A percentile compares a stretch with the other conserved stretches of the same genome.
Conservation (phyloP, 1,140 invertebrate species). For the Latrodectus geometricus region DNA sequence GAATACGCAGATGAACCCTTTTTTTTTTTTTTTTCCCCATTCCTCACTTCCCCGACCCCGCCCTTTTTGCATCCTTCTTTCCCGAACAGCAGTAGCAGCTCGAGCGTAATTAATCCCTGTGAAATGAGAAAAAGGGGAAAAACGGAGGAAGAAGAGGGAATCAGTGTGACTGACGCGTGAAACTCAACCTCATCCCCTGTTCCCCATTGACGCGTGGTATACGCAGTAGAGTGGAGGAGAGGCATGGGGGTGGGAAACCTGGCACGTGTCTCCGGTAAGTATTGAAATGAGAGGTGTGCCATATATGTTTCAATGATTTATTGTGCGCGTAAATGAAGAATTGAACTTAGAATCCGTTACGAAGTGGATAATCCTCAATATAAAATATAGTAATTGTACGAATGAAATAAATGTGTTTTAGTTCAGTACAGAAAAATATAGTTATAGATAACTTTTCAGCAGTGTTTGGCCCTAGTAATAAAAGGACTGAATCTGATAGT, state of each 20-base stretch:
- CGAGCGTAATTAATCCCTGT: constrained; percentile 48
- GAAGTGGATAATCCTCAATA: too few species aligned
- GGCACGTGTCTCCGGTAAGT: constrained; percentile 31
- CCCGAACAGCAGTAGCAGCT: constrained; percentile 34
- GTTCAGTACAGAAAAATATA: too few species aligned
- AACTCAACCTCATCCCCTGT: constrained; percentile 1
- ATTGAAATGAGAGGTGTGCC: constrained; percentile 1
- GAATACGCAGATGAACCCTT: background rate
- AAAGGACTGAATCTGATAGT: too few species aligned
- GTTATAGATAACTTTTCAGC: too few species aligned
- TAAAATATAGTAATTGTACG: too few species aligned
- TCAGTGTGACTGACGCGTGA: constrained; percentile 26
- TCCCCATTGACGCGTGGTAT: background rate
- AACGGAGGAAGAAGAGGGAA: background rate
- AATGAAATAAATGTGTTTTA: too few species aligned
- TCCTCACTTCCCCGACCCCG: too few species aligned
- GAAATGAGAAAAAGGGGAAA: constrained; percentile 1
- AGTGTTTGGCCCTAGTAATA: too few species aligned
- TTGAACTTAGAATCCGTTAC: background rate
- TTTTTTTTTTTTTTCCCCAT: too few species aligned
- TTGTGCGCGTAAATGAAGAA: background rate
- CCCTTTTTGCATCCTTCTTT: constrained; percentile 13
- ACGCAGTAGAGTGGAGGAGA: background rate
- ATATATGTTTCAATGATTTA: background rate
- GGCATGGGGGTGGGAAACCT: background rate